Evolutionary conservation across 1,140 invertebrate genomes (phyloP), one percentile per base, ranked within the genome.

Genomic region (Anthonomus grandis): DNA sequence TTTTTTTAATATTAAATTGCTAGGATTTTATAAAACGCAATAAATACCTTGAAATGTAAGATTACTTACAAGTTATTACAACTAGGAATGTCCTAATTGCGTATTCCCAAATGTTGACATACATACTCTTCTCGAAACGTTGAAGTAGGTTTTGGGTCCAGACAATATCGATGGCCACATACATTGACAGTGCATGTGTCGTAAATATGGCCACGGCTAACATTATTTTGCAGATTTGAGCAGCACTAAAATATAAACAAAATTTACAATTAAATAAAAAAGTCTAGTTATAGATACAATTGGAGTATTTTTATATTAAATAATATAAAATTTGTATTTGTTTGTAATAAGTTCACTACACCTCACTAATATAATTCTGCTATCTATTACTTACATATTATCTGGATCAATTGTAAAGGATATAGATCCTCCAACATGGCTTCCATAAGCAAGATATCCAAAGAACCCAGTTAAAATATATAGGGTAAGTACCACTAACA

Each of bases 111-210:
- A 83, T 67, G 0, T 71, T 34, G 45, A 71, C 74, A 47, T 65
- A 72, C 37, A 64, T 69, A 60, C 66, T 75, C 62, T 67, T 75
- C 58, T 69, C 74, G 22, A 73, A 66, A 54, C 64, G 68, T 49
- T 69, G 65, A 37, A 64, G 61, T 25, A 86, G 56, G 54, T 85
- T 84, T 25, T 79, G 80, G 39, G 88, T 90, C 91, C 91, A 95
- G 2, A 86, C 76, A 54, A 96, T 94, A 59, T 90, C 87, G 54
- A 95, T 84, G 0, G 93, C 90, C 0, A 96, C 92, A 71, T 95
- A 97, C 67, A 90, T 62, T 25, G 93, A 90, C 12, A 96, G 78
- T 0, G 85, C 85, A 74, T 93, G 91, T 0, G 88, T 88, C 18
- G 93, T 81, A 73, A 87, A 93, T 60, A 95, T 91, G 0, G 89